Evolutionary conservation across 2,113 vertebrate genomes (phyloP).

Genomic region (Amblyornis subalaris): DNA sequence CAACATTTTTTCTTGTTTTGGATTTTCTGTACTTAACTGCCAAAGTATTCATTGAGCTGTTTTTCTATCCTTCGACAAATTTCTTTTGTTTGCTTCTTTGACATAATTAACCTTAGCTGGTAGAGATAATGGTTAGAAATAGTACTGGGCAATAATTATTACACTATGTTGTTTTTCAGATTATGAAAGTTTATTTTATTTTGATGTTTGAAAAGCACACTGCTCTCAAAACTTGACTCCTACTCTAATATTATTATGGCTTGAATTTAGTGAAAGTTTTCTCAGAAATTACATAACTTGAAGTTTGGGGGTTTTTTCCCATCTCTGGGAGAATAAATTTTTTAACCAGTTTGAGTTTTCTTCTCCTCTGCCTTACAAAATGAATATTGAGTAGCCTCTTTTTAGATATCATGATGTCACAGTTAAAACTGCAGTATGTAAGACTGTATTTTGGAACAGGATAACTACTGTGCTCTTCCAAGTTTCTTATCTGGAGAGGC

Average conservation of each 20-base stretch:
- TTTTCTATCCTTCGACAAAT: not conserved
- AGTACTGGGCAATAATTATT: not conserved
- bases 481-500: not conserved
- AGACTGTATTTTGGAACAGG: conserved; percentile 5
- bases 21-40: not conserved
- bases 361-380: not conserved
- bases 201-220: not conserved
- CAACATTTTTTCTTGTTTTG: not conserved
- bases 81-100: not conserved
- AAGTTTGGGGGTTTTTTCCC: not conserved
- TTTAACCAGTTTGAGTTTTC: not conserved
- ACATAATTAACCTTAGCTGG: not conserved
- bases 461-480: not conserved
- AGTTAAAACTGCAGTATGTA: not conserved
- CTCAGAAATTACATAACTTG: not conserved
- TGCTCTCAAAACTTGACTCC: not conserved
- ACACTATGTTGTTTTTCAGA: not conserved
- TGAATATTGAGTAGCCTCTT: not conserved
- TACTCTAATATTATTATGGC: not conserved
- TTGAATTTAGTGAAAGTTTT: not conserved
- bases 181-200: not conserved
- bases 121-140: not conserved
- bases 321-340: not conserved
- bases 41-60: not conserved
- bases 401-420: not conserved